phyloP scores from a whole-genome alignment of 2,888 invertebrate genomes.

The Actias luna region DNA sequence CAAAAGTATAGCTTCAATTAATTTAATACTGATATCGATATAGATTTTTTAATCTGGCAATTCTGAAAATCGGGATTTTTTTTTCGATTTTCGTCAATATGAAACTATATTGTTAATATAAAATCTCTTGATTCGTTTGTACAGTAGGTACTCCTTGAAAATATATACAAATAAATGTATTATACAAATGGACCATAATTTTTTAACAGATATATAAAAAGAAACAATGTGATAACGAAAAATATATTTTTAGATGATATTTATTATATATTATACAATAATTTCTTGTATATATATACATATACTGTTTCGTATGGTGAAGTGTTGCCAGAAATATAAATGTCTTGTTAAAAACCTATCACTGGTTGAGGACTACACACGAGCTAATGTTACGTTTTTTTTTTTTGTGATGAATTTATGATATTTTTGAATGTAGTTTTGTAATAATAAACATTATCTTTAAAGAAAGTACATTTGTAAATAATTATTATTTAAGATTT shows the following conservation, averaged over 20 bases:
- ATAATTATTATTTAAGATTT: slow-evolving; percentile 1
- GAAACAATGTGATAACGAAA: slow-evolving; percentile 41
- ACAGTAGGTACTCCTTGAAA: too few species aligned
- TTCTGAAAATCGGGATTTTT: too few species aligned
- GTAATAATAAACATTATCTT: slow-evolving; percentile 18
- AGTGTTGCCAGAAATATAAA: slow-evolving; percentile 19
- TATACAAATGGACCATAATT: neutral
- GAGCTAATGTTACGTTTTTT: slow-evolving; percentile 46
- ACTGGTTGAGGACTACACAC: slow-evolving; percentile 62
- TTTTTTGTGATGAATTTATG: slow-evolving; percentile 60
- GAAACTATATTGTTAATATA: too few species aligned
- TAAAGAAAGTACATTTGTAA: neutral
- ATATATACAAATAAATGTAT: too few species aligned
- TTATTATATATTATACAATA: slow-evolving; percentile 40
- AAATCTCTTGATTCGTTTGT: too few species aligned
- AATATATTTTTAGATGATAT: slow-evolving; percentile 71
- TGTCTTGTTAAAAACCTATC: slow-evolving; percentile 45
- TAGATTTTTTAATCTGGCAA: too few species aligned
- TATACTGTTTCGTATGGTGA: neutral
- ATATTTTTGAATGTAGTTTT: slow-evolving; percentile 32
- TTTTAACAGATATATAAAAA: neutral
- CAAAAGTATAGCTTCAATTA: too few species aligned
- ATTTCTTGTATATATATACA: neutral
- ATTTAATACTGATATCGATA: too few species aligned
- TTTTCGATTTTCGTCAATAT: too few species aligned